Evolutionary conservation across 1,140 invertebrate species (phyloP), one percentile per base, ranked within the genome.

Genomic region (Cotesia chilonis): DNA sequence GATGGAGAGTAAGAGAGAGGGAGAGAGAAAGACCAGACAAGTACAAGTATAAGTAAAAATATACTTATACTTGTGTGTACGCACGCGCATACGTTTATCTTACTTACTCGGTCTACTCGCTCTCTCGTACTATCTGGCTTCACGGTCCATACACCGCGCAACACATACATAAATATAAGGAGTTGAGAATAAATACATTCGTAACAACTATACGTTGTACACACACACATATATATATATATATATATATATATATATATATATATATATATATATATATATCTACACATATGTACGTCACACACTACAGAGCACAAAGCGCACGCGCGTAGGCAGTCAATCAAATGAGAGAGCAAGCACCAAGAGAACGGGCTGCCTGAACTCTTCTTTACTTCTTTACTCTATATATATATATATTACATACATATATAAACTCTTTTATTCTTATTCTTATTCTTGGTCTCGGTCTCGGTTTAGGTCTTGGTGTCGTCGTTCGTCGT

Each of bases 271-370:
- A 17, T 17, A 17, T 17, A 14, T 55, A 55, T 55, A n/a, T 55
- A 20, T 28, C 5, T 20, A 2, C 14, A 20, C 17, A 55, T 55
- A 55, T 55, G 54, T 59, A 59, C 57, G 17, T 20, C 57, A 59
- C 57, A 20, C 57, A 59, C 57, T 17, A 38, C 47, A 38, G 4
- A 47, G 12, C 14, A 66, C 38, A 66, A 28, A 66, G 38, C 64
- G 38, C 38, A 66, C 64, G 64, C 64, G 64, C 38, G 66, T 68
- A 68, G 66, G 66, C 66, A 68, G 66, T 51, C 20, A 41, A 68
- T 28, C 66, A 41, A 55, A 12, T 10, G 7, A 20, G 14, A 54
- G 66, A 68, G 66, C n/a, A 52, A 36, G 36, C 36, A 65, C 41
- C 41, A 47, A 28, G 36, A 37, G 38, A 55, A 68, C 66, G 64